Evolutionary conservation across 2,113 vertebrate genomes (phyloP).

Genomic region (Odobenus rosmarus): DNA sequence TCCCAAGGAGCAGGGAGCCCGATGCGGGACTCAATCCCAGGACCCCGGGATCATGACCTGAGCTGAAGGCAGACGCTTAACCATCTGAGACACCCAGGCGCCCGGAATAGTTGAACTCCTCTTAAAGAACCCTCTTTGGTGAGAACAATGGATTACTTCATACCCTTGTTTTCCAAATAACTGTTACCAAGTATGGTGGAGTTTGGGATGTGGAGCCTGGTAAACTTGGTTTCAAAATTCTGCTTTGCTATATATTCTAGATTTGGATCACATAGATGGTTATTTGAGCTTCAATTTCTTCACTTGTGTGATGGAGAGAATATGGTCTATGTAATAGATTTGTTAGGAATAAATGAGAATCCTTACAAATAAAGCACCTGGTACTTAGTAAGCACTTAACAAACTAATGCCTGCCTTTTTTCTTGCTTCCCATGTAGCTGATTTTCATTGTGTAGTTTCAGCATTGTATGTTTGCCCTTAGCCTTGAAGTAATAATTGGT

Average conservation of each 20-base stretch:
- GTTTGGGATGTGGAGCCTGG: background rate
- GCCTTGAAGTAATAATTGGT: background rate
- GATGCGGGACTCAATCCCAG: too few species aligned
- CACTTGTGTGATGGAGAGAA: background rate
- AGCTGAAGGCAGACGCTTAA: too few species aligned
- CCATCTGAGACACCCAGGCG: too few species aligned
- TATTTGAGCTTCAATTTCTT: background rate
- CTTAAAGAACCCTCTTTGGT: background rate
- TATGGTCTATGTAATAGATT: background rate
- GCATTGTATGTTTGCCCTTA: background rate
- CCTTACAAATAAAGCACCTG: background rate
- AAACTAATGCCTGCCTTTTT: background rate
- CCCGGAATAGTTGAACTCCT: background rate
- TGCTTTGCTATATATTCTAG: background rate
- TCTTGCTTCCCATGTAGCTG: background rate
- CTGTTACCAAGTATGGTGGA: background rate
- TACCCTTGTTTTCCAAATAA: background rate
- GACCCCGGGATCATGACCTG: too few species aligned
- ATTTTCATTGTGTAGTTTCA: slow-evolving; percentile 13
- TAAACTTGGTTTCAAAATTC: background rate
- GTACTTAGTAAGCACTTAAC: background rate
- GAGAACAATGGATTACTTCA: background rate
- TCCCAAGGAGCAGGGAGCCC: too few species aligned
- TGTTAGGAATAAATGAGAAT: background rate
- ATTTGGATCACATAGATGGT: background rate